Evolutionary conservation across 1,140 invertebrate genomes (phyloP).

Genomic region (Antheraea mylitta): DNA sequence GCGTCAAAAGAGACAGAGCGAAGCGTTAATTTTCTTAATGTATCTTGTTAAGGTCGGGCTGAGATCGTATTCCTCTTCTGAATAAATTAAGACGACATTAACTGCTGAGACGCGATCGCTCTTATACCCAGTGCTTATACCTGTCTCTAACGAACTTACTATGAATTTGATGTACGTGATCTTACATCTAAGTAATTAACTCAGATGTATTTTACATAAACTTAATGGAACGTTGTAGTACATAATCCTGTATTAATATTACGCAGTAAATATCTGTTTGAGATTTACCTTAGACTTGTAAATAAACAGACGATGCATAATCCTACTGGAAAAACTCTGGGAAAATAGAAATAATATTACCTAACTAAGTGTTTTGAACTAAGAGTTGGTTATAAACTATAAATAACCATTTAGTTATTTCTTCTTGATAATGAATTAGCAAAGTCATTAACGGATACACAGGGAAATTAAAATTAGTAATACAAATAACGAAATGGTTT

Average conservation of each 20-base stretch:
- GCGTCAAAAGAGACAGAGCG: conserved; percentile 50
- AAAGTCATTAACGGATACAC: no score
- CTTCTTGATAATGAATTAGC: no score
- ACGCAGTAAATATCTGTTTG: neutral
- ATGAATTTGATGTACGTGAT: conserved; percentile 15
- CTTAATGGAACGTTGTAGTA: neutral
- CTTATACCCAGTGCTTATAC: conserved; percentile 11
- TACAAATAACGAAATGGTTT: no score
- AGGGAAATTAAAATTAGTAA: no score
- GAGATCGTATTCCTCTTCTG: conserved; percentile 39
- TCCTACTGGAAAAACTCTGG: no score
- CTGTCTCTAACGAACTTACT: conserved; percentile 41
- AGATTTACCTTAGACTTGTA: neutral
- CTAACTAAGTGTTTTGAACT: no score
- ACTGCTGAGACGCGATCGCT: conserved; percentile 39
- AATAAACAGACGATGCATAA: neutral
- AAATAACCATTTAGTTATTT: no score
- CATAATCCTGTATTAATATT: neutral
- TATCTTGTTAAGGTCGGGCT: conserved; percentile 56
- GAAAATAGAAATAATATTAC: no score
- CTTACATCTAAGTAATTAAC: neutral
- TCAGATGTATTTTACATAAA: conserved; percentile 1
- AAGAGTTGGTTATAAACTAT: no score
- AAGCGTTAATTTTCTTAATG: conserved; percentile 69
- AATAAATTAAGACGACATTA: conserved; percentile 54